Conservation (phyloP, 2,797 vertebrate genomes). For the Pangasius macronema region DNA sequence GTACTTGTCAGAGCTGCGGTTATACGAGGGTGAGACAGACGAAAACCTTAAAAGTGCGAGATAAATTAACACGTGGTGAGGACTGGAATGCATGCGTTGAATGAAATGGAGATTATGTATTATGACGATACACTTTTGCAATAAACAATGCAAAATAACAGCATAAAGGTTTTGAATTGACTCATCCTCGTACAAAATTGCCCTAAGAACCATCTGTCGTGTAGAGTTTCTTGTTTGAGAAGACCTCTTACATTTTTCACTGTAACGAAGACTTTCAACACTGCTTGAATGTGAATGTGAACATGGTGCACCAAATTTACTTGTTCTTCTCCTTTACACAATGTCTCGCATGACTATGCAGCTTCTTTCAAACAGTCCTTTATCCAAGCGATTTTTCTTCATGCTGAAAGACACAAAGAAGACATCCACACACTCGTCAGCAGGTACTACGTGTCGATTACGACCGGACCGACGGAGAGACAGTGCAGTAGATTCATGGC, state of each 20-base stretch:
- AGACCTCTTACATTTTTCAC: background rate
- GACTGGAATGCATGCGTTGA: background rate
- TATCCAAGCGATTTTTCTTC: background rate
- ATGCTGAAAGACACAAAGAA: too few relatives aligned
- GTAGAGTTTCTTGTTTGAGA: background rate
- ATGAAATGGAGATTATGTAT: background rate
- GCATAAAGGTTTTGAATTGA: background rate
- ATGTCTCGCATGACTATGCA: background rate
- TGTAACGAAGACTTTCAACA: background rate
- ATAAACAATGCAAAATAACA: too few relatives aligned
- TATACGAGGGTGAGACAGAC: background rate
- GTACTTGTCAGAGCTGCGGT: background rate
- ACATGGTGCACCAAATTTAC: background rate
- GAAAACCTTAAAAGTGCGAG: too few relatives aligned
- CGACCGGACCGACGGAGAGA: too few relatives aligned
- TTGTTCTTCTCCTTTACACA: background rate
- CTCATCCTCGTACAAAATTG: background rate
- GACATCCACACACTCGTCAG: too few relatives aligned
- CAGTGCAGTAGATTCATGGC: slow-evolving; percentile 80
- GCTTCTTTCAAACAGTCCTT: background rate
- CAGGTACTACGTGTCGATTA: too few relatives aligned
- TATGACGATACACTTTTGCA: too few relatives aligned
- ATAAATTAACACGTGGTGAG: background rate
- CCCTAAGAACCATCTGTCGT: background rate
- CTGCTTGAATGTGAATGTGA: background rate